Percentiles rank a stretch among this genome's conserved stretches.
Evolutionary conservation across 2,113 vertebrate species (phyloP).

Genomic region (Gasterosteus aculeatus): DNA sequence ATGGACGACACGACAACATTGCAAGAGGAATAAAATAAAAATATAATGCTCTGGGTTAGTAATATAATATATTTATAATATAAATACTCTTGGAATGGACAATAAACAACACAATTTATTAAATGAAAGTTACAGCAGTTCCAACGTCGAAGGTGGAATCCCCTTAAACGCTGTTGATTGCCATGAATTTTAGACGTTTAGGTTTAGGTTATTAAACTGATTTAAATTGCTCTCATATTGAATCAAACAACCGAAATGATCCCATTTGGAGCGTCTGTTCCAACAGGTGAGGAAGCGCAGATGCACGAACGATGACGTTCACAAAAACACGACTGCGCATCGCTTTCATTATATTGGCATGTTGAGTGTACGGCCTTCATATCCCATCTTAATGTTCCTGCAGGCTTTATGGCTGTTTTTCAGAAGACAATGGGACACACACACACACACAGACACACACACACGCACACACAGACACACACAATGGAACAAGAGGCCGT

Average conservation of each 20-base stretch:
- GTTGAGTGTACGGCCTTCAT: conserved; percentile 34
- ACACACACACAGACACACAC: conserved; percentile 9
- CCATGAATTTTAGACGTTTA: no score
- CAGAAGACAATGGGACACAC: background rate
- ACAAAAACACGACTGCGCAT: conserved; percentile 29
- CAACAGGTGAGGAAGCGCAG: background rate
- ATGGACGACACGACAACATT: no score
- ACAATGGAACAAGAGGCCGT: conserved; percentile 5
- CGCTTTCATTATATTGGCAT: conserved; percentile 29
- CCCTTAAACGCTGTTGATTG: no score
- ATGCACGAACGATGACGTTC: conserved; percentile 21
- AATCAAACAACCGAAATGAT: background rate
- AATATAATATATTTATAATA: no score
- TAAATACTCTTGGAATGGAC: no score
- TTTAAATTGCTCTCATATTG: background rate
- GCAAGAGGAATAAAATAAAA: no score
- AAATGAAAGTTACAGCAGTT: no score
- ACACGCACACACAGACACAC: conserved; percentile 11
- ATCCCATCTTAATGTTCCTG: conserved; percentile 47
- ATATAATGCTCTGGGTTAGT: no score
- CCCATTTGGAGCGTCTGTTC: no score
- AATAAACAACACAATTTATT: no score
- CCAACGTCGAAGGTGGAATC: no score
- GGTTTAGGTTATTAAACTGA: no score
- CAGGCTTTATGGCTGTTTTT: conserved; percentile 30